phyloP scores from a whole-genome alignment of 1,140 invertebrate genomes.

The Caenorhabditis latens region DNA sequence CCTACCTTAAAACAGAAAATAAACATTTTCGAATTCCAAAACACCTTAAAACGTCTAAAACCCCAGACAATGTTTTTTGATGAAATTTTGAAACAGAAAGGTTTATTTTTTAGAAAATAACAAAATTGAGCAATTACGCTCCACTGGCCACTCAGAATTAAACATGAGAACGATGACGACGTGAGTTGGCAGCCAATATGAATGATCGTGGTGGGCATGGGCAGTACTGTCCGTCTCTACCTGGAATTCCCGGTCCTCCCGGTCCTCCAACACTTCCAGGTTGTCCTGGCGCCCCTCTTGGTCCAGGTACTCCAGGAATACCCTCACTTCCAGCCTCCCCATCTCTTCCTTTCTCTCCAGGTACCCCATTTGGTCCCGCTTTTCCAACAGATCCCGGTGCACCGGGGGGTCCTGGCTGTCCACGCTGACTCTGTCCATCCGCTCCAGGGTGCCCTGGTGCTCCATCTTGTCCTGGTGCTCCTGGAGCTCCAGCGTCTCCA shows the following conservation, averaged over 20 bases:
- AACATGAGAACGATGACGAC: conserved; percentile 31
- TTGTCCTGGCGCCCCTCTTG: conserved; percentile 54
- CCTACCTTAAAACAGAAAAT: too few relatives aligned
- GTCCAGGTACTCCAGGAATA: conserved; percentile 54
- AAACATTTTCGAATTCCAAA: too few relatives aligned
- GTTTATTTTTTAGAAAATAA: too few relatives aligned
- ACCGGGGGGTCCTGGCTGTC: conserved; percentile 50
- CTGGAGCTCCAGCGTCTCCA: conserved; percentile 45
- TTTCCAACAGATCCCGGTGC: conserved; percentile 27
- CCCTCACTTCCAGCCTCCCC: conserved; percentile 46
- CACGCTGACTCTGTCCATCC: neutral
- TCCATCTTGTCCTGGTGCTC: conserved; percentile 42
- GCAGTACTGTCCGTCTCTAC: conserved; percentile 55
- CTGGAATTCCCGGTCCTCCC: conserved; percentile 46
- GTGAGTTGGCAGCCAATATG: neutral
- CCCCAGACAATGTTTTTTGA: too few relatives aligned
- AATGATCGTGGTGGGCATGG: conserved; percentile 55
- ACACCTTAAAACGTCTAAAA: too few relatives aligned
- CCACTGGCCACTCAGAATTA: neutral
- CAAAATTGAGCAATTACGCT: too few relatives aligned
- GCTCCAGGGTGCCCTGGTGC: neutral
- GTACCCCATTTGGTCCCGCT: neutral
- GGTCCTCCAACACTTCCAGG: conserved; percentile 13
- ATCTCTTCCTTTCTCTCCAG: conserved; percentile 49
- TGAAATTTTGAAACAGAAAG: too few relatives aligned